phyloP scores from a whole-genome alignment of 2,113 vertebrate species.

The Bubo blakistoni region DNA sequence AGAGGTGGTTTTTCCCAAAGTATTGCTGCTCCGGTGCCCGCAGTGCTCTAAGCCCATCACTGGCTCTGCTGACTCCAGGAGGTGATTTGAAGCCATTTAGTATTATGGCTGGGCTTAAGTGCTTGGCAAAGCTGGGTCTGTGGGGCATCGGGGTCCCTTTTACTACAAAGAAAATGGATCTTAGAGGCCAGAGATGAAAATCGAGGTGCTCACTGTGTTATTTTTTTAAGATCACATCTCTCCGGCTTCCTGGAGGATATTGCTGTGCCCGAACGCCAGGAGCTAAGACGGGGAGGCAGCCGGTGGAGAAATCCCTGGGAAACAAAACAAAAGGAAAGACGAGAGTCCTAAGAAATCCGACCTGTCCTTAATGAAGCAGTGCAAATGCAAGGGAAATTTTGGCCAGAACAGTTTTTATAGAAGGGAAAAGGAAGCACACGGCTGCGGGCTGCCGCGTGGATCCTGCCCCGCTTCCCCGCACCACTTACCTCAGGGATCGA shows the following conservation, averaged over 20 bases:
- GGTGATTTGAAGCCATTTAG: background rate
- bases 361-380: background rate
- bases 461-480: background rate
- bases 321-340: constrained; percentile 44
- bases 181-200: background rate
- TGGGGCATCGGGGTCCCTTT: background rate
- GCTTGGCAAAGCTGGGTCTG: background rate
- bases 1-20: background rate
- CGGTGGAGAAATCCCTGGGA: constrained; percentile 11
- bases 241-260: background rate
- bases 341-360: constrained; percentile 35
- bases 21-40: fast-evolving
- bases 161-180: background rate
- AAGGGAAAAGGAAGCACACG: background rate
- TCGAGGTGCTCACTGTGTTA: background rate
- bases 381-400: background rate
- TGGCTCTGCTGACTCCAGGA: background rate
- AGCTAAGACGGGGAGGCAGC: background rate
- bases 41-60: fast-evolving
- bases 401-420: background rate
- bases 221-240: background rate
- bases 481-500: fast-evolving
- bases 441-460: background rate
- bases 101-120: background rate
- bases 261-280: background rate